Conservation (phyloP, 2,797 vertebrate species). For the Dermochelys coriacea region DNA sequence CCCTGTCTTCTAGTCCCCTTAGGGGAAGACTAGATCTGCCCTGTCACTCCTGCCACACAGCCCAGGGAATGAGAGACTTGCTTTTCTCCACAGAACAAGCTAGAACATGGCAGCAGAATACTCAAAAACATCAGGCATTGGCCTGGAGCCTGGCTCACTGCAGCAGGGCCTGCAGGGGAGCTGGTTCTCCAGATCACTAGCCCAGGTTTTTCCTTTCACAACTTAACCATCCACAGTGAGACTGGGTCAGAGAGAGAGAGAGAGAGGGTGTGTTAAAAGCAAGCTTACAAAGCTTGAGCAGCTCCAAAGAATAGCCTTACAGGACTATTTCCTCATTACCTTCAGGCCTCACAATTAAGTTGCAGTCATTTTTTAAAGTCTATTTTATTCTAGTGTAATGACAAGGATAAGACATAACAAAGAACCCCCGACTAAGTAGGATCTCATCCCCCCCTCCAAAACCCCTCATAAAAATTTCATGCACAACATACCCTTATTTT, state of each 20-base stretch:
- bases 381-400: not conserved
- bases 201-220: no score
- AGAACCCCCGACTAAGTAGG: not conserved
- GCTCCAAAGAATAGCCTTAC: not conserved
- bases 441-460: not conserved
- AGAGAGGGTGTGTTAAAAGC: not conserved
- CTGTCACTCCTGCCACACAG: no score
- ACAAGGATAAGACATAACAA: not conserved
- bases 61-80: not conserved
- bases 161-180: not conserved
- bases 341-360: not conserved
- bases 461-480: not conserved
- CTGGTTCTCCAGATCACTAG: not conserved
- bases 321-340: not conserved
- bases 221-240: no score
- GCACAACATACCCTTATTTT: not conserved
- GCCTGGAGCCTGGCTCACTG: no score
- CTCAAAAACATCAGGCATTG: not conserved
- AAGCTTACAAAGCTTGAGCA: no score
- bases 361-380: not conserved
- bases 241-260: not conserved
- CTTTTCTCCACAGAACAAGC: not conserved
- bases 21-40: no score
- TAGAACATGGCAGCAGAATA: not conserved
- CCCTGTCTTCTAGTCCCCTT: not conserved